Conservation (phyloP, 2,797 vertebrate genomes). For the Pachyuromys duprasi region DNA sequence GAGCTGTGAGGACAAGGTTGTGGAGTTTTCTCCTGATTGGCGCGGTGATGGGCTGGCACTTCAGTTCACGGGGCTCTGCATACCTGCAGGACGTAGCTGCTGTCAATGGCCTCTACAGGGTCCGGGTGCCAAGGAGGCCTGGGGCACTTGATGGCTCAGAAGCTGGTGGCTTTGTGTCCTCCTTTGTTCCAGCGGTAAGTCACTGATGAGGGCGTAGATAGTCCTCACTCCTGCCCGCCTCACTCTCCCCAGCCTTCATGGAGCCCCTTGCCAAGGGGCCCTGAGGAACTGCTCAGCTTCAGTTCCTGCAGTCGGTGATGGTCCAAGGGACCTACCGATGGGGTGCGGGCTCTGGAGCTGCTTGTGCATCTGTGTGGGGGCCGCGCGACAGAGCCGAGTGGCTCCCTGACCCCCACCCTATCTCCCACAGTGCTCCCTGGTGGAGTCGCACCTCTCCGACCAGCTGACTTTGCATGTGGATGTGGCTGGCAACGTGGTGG, state of each 20-base stretch:
- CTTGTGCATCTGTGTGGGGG: not conserved
- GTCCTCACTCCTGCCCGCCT: no score
- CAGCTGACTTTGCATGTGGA: slow-evolving; percentile 93
- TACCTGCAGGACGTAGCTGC: slow-evolving; percentile 92
- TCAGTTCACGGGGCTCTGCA: not conserved
- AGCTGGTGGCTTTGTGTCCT: slow-evolving; percentile 90
- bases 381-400: not conserved
- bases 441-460: slow-evolving; percentile 94
- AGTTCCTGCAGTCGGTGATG: not conserved
- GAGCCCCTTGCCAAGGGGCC: not conserved
- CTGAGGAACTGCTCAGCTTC: not conserved
- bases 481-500: slow-evolving; percentile 92
- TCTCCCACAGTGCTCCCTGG: slow-evolving; percentile 91
- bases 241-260: not conserved
- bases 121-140: slow-evolving; percentile 89
- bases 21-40: rapidly evolving
- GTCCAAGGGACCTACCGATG: not conserved
- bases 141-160: slow-evolving; percentile 88
- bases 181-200: slow-evolving; percentile 95
- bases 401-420: not conserved
- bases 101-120: slow-evolving; percentile 92
- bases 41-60: rapidly evolving
- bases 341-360: not conserved
- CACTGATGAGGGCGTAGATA: not conserved
- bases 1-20: not conserved